Percentiles rank a stretch among this genome's conserved stretches.
Evolutionary conservation across 1,140 invertebrate species (phyloP).

Genomic region (Holotrichia oblita): DNA sequence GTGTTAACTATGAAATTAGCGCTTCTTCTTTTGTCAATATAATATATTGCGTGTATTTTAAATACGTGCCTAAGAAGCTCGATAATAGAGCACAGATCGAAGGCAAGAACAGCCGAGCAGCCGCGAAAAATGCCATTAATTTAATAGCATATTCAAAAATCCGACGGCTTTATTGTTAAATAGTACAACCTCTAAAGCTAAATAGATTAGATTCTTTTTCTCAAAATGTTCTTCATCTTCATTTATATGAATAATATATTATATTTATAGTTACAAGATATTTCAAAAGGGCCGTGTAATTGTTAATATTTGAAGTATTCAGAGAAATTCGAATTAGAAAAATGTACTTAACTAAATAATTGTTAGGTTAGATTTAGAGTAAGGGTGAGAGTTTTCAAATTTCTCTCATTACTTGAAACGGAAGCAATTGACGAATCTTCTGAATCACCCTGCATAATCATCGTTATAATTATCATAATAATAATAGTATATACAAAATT

Average conservation of each 20-base stretch:
- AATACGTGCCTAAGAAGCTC: constrained; percentile 37
- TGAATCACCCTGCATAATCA: constrained; percentile 17
- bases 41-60: constrained; percentile 36
- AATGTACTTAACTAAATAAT: not conserved
- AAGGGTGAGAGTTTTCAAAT: not conserved
- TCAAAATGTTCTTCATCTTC: constrained; percentile 16
- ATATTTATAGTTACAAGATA: not conserved
- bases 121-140: constrained; percentile 35
- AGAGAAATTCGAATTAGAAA: not conserved
- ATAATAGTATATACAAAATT: constrained; percentile 35
- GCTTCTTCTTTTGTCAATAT: constrained; percentile 27
- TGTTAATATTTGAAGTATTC: not conserved
- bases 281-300: not conserved
- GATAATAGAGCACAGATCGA: constrained; percentile 38
- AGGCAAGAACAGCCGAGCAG: constrained; percentile 27
- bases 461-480: constrained; percentile 27
- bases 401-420: not conserved
- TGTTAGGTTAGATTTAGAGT: not conserved
- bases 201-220: not conserved
- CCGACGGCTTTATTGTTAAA: not conserved
- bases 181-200: constrained; percentile 35
- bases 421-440: not conserved
- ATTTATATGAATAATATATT: constrained; percentile 18
- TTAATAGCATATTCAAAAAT: constrained; percentile 37
- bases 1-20: constrained; percentile 27